phyloP scores from a whole-genome alignment of 2,797 vertebrate genomes.

The Clarias laeviceps region DNA sequence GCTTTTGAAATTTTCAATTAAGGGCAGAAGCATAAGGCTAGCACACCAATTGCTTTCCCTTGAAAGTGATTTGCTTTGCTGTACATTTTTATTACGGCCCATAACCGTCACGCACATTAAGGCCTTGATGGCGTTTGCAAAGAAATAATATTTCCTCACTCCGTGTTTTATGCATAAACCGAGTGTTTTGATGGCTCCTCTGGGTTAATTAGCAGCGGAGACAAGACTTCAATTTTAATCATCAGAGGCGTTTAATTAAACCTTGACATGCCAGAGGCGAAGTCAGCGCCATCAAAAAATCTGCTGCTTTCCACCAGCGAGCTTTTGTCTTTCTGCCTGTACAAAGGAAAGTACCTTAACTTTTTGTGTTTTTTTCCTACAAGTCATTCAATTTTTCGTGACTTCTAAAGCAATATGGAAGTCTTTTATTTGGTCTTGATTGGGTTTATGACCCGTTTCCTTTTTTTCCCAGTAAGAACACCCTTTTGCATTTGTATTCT shows the following conservation, averaged over 20 bases:
- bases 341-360: background rate
- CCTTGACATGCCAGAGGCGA: conserved; percentile 49
- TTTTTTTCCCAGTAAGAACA: background rate
- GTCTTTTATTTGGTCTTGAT: background rate
- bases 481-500: background rate
- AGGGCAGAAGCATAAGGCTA: conserved; percentile 49
- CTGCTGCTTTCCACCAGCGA: background rate
- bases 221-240: conserved; percentile 65
- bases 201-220: conserved; percentile 81
- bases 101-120: conserved; percentile 53
- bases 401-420: background rate
- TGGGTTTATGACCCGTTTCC: background rate
- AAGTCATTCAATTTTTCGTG: background rate
- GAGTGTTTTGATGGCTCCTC: conserved; percentile 66
- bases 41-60: conserved; percentile 53
- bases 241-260: conserved; percentile 62
- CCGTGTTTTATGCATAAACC: conserved; percentile 76
- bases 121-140: conserved; percentile 48
- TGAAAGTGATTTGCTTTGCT: conserved; percentile 57
- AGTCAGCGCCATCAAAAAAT: conserved; percentile 45
- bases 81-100: conserved; percentile 58
- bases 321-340: background rate
- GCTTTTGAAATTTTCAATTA: conserved; percentile 60
- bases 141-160: conserved; percentile 79
- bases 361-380: background rate